These are phyloP conservation scores for Cheilosia variabilis DNA, from an alignment of 2,888 invertebrate genomes.

Conservation along the genomic window DNA sequence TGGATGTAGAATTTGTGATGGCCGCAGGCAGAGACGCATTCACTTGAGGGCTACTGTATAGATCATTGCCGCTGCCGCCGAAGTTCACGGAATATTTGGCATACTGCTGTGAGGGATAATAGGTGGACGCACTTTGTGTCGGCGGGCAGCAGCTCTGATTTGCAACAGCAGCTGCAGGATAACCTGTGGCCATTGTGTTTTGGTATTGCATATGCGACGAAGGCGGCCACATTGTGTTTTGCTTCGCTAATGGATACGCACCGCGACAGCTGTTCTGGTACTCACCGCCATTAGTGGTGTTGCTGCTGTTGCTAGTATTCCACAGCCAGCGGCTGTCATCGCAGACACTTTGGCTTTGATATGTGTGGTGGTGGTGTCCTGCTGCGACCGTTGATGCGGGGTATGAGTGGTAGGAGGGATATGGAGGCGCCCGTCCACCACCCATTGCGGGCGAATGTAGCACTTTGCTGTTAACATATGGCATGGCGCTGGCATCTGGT, in stretches of 20 bases:
- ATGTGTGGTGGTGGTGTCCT: slow-evolving; percentile 69
- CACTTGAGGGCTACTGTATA: slow-evolving; percentile 60
- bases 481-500: slow-evolving; percentile 62
- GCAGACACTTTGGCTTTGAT: slow-evolving; percentile 70
- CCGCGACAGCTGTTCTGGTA: slow-evolving; percentile 57
- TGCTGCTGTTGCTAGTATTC: slow-evolving; percentile 24
- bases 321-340: slow-evolving; percentile 71
- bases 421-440: slow-evolving; percentile 45
- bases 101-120: slow-evolving; percentile 67
- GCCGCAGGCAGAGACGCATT: slow-evolving; percentile 27
- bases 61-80: slow-evolving; percentile 53
- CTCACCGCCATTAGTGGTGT: slow-evolving; percentile 35
- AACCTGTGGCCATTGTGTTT: slow-evolving; percentile 50
- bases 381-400: slow-evolving; percentile 53
- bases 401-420: slow-evolving; percentile 57
- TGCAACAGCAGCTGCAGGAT: slow-evolving; percentile 37
- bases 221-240: slow-evolving; percentile 58
- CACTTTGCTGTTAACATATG: slow-evolving; percentile 67
- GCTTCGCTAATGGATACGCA: slow-evolving; percentile 58
- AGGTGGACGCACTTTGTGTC: slow-evolving; percentile 39
- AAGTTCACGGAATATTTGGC: slow-evolving; percentile 59
- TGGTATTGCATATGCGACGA: slow-evolving; percentile 65
- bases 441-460: slow-evolving; percentile 38
- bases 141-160: slow-evolving; percentile 60
- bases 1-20: slow-evolving; percentile 21